These are phyloP conservation scores for Sinonovacula constricta DNA, from an alignment of 1,140 invertebrate genomes.

Conservation along the genomic window DNA sequence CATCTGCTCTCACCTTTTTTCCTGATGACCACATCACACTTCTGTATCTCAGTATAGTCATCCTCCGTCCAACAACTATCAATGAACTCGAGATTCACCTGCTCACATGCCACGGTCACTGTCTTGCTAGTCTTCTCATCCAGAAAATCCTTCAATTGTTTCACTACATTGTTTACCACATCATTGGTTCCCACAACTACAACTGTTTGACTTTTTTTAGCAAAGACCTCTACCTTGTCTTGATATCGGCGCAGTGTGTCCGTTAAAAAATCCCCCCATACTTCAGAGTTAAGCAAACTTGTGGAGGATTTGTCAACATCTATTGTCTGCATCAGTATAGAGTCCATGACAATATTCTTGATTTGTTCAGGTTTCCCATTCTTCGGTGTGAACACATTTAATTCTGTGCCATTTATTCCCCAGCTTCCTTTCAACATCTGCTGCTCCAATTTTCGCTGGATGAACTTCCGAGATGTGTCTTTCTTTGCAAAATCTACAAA, in stretches of 20 bases:
- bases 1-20: conserved; percentile 23
- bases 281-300: conserved; percentile 44
- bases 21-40: conserved; percentile 27
- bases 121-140: conserved; percentile 35
- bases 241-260: conserved; percentile 3
- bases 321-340: conserved; percentile 19
- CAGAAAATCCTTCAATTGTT: conserved; percentile 36
- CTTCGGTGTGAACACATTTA: conserved; percentile 21
- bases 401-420: conserved; percentile 16
- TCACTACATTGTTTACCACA: conserved; percentile 26
- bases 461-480: conserved; percentile 7
- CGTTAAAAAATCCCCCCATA: conserved; percentile 32
- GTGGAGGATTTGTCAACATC: conserved; percentile 19
- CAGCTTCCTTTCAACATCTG: conserved; percentile 18
- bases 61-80: conserved; percentile 33
- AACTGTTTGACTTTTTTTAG: conserved; percentile 30
- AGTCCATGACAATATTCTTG: conserved; percentile 10
- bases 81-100: conserved; percentile 28
- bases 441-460: conserved; percentile 39
- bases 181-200: conserved; percentile 35
- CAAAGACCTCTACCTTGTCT: conserved; percentile 39
- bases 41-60: conserved; percentile 35
- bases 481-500: conserved; percentile 36
- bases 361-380: conserved; percentile 10
- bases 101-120: conserved; percentile 41